A percentile compares a stretch with the other conserved stretches of the same genome.
phyloP scores from a whole-genome alignment of 2,888 invertebrate species.

The Craniophora ligustri region DNA sequence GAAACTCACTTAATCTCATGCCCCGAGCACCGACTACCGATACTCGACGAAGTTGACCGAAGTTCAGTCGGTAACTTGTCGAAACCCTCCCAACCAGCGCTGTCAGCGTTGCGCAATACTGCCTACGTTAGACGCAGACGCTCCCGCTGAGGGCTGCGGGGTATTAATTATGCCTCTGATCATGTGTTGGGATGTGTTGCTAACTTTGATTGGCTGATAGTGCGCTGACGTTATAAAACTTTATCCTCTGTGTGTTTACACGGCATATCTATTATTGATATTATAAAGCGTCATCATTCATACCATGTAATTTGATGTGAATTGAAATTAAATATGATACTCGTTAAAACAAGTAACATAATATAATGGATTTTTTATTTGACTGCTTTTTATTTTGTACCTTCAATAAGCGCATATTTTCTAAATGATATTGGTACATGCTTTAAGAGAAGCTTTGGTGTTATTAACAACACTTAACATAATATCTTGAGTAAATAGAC shows the following conservation, averaged over 20 bases:
- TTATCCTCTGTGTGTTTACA: background rate
- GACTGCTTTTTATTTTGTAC: too few species aligned
- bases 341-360: too few species aligned
- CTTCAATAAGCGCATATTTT: too few species aligned
- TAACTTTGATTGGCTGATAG: slow-evolving; percentile 43
- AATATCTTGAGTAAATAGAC: too few species aligned
- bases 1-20: background rate
- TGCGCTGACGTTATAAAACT: slow-evolving; percentile 23
- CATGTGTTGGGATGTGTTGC: slow-evolving; percentile 21
- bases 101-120: slow-evolving; percentile 23
- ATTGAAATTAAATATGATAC: too few species aligned
- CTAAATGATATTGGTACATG: too few species aligned
- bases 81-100: slow-evolving; percentile 1
- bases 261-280: too few species aligned
- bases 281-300: too few species aligned
- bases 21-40: slow-evolving; percentile 5
- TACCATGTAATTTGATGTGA: too few species aligned
- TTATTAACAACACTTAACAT: too few species aligned
- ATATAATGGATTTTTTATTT: too few species aligned
- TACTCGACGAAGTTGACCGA: background rate
- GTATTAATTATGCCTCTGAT: slow-evolving; percentile 30
- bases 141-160: slow-evolving; percentile 23
- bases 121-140: slow-evolving; percentile 6
- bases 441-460: too few species aligned
- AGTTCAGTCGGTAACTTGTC: slow-evolving; percentile 19